Evolutionary conservation across 1,140 invertebrate genomes (phyloP).

Genomic region (Euura lappo): DNA sequence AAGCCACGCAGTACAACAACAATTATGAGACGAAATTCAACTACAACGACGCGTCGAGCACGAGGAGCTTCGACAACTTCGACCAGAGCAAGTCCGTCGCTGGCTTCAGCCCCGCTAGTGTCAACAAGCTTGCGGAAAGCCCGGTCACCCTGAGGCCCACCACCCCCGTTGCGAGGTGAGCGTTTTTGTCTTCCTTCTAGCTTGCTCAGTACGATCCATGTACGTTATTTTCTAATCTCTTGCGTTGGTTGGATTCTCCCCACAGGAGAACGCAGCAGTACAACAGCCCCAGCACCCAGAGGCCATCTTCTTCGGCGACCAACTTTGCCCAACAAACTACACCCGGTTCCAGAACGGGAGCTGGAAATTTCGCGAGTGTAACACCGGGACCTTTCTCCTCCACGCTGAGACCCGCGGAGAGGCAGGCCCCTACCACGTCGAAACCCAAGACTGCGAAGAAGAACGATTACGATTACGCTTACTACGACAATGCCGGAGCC

Average conservation of each 20-base stretch:
- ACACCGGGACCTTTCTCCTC: constrained; percentile 50
- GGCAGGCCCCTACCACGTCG: constrained; percentile 33
- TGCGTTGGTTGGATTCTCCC: background rate
- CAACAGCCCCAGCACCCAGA: constrained; percentile 45
- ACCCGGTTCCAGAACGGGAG: constrained; percentile 27
- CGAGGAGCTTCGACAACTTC: constrained; percentile 33
- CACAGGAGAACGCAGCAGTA: constrained; percentile 45
- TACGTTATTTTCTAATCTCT: constrained; percentile 17
- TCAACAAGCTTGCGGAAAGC: constrained; percentile 56
- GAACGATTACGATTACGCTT: constrained; percentile 59
- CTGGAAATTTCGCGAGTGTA: constrained; percentile 44
- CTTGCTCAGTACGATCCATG: background rate
- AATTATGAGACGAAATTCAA: too few relatives aligned
- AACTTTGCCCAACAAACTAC: constrained; percentile 37
- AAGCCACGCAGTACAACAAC: constrained; percentile 47
- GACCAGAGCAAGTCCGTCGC: constrained; percentile 45
- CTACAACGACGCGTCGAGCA: constrained; percentile 47
- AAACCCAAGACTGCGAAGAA: constrained; percentile 48
- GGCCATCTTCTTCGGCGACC: constrained; percentile 9
- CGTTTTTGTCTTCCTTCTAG: constrained; percentile 10
- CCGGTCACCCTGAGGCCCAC: constrained; percentile 39
- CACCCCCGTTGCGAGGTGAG: constrained; percentile 50
- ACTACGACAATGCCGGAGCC: constrained; percentile 54
- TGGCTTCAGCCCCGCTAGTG: constrained; percentile 57
- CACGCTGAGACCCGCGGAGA: constrained; percentile 42